Evolutionary conservation across 2,113 vertebrate species (phyloP).

Genomic region (Platanista minor): DNA sequence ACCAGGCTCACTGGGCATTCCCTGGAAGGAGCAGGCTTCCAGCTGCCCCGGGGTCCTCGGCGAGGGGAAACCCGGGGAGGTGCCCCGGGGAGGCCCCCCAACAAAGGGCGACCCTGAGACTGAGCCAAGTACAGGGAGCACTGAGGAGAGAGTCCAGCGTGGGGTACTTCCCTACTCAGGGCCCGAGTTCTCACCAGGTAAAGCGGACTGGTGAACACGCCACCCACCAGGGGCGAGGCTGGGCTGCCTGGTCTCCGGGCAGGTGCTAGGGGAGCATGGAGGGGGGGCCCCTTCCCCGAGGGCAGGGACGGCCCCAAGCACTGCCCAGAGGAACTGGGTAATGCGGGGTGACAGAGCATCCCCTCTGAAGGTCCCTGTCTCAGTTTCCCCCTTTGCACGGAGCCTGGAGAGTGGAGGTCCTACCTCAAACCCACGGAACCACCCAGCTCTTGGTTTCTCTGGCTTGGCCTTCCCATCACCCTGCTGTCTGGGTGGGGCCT

Average conservation of each 20-base stretch:
- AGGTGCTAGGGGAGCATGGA: background rate
- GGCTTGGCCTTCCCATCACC: background rate
- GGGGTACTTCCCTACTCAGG: background rate
- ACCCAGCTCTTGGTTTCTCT: background rate
- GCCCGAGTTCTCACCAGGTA: background rate
- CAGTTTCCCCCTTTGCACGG: background rate
- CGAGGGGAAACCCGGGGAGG: background rate
- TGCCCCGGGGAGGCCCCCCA: background rate
- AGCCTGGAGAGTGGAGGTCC: background rate
- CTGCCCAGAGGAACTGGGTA: background rate
- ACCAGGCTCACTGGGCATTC: background rate
- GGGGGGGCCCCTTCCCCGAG: background rate
- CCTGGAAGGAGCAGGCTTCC: background rate
- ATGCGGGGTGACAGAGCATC: background rate
- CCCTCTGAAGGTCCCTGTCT: background rate
- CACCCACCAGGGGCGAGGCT: background rate
- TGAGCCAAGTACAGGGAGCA: background rate
- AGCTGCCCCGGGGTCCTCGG: background rate
- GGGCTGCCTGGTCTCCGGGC: background rate
- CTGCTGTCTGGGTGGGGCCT: background rate
- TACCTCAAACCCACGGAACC: rapidly evolving
- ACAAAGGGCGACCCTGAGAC: background rate
- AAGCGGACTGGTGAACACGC: rapidly evolving
- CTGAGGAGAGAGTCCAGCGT: background rate
- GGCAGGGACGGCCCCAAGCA: background rate